phyloP scores from a whole-genome alignment of 37 sponge, comb jelly and placozoan genomes.

The Eunapius fragilis region DNA sequence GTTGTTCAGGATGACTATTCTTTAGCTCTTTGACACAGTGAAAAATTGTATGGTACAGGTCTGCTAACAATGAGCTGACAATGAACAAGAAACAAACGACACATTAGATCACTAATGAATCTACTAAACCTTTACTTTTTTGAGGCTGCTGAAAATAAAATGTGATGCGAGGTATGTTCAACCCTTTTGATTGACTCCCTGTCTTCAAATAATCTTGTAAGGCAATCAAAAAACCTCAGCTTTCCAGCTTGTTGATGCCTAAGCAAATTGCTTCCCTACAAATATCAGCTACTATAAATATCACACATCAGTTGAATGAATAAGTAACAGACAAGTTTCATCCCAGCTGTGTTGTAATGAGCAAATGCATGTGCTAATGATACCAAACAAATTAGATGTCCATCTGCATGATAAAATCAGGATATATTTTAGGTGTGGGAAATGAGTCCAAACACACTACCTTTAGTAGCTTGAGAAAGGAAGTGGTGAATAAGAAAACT shows the following conservation, averaged over 20 bases:
- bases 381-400: conserved; percentile 42
- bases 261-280: conserved; percentile 57
- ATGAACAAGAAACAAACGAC: neutral
- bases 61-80: neutral
- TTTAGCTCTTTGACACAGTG: neutral
- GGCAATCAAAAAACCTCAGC: conserved; percentile 62
- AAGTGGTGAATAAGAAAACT: conserved; percentile 72
- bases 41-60: neutral
- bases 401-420: conserved; percentile 55
- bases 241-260: conserved; percentile 22
- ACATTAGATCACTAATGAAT: neutral
- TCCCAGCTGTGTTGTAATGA: conserved; percentile 57
- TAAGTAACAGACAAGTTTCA: conserved; percentile 42
- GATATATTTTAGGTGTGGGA: neutral
- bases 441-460: conserved; percentile 9
- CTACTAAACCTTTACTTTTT: neutral
- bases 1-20: neutral
- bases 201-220: conserved; percentile 36
- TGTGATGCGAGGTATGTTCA: neutral
- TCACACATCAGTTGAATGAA: neutral
- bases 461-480: conserved; percentile 67
- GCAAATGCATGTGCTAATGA: conserved; percentile 60
- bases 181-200: neutral
- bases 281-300: neutral
- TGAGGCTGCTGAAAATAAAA: neutral